Conservation (phyloP, 2,797 vertebrate species). For the Phylloscopus collybita region DNA sequence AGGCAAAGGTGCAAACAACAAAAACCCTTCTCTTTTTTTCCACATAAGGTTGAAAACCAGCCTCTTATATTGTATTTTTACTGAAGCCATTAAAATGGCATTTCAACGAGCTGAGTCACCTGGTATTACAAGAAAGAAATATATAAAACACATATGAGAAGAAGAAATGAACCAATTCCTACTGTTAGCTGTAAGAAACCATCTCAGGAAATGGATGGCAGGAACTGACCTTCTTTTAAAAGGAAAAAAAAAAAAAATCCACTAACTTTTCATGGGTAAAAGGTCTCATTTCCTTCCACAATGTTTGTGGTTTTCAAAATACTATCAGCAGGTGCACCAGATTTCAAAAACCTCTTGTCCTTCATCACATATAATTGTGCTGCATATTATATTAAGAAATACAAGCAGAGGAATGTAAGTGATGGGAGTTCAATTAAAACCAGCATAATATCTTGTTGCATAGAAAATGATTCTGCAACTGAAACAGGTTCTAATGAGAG, state of each 20-base stretch:
- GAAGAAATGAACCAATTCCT: not conserved
- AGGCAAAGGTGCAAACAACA: conserved; percentile 7
- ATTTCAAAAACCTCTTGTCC: conserved; percentile 77
- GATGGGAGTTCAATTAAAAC: conserved; percentile 77
- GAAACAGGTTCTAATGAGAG: conserved; percentile 74
- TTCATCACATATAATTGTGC: conserved; percentile 75
- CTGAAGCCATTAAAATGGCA: conserved; percentile 31
- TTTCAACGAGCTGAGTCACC: conserved; percentile 1
- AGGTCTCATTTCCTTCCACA: conserved; percentile 62
- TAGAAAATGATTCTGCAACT: conserved; percentile 61
- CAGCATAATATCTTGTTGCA: conserved; percentile 68
- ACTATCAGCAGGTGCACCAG: conserved; percentile 73
- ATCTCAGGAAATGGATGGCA: not conserved
- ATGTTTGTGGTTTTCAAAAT: conserved; percentile 72
- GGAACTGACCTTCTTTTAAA: conserved; percentile 35
- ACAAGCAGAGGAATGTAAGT: conserved; percentile 72
- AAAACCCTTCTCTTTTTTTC: not conserved
- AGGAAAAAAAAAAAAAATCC: not conserved
- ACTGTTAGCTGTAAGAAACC: conserved; percentile 13
- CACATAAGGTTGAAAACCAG: not conserved
- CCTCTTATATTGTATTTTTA: not conserved
- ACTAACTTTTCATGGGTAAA: conserved; percentile 37
- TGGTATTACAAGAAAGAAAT: not conserved
- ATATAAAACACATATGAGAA: not conserved
- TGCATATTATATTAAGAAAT: conserved; percentile 75